Evolutionary conservation across 2,113 vertebrate genomes (phyloP), one percentile per base, ranked within the genome.

Genomic region (Perognathus longimembris): DNA sequence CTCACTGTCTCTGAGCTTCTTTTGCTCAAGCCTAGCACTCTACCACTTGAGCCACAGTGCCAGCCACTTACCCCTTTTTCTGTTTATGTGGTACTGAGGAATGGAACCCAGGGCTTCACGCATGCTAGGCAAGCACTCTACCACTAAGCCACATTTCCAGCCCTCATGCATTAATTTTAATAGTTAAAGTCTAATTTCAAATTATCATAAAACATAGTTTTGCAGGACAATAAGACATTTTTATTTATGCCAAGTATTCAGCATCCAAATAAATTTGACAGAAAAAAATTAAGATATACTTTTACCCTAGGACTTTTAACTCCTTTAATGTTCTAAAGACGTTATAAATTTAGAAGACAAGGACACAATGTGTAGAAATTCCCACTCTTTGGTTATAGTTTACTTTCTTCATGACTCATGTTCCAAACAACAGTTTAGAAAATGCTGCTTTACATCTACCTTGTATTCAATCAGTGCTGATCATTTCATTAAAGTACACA

Each of bases 371-470:
- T 42, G 30, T 26, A 88, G 63, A 84, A 82, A 92, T 92, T 75
- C 67, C 40, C 57, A 34, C 54, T 90, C 80, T 84, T 20, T 92
- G 64, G 34, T 38, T 11, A 75, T 18, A 67, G n/a, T 78, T 85
- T 85, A 88, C 38, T 94, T 77, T 91, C 38, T 67, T 92, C n/a
- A 82, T n/a, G 45, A 89, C 17, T 92, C 69, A 90, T 63, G 7
- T 74, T 85, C 42, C 64, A 88, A 92, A 85, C 17, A 78, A 79
- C 15, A 69, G 34, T 75, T 92, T 74, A 87, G 63, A 14, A 88
- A 75, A 82, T 75, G n/a, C 67, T 88, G 36, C 42, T 82, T 88
- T 89, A 78, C 88, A 71, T 78, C 89, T 86, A 66, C 34, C 85
- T 85, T 87, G 70, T 30, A 85, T n/a, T 88, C 17, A 63, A 66